A percentile compares a stretch with the other conserved stretches of the same genome.
Conservation (phyloP, 2,888 invertebrate species). For the Malthinus seriepunctatus region DNA sequence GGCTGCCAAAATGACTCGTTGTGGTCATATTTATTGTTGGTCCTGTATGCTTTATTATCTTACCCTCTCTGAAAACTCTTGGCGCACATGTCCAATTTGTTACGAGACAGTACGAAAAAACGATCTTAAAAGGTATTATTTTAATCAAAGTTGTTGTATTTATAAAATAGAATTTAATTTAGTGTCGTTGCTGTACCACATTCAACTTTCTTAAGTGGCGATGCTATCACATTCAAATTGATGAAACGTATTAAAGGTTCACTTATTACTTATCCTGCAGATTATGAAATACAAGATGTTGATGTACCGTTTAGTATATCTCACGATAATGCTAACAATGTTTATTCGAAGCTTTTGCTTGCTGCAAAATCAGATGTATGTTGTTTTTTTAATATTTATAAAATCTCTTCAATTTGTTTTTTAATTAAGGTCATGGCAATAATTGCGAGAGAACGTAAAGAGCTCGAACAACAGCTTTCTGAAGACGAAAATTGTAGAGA, state of each 20-base stretch:
- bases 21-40: conserved; percentile 97
- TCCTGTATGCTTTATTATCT: conserved; percentile 92
- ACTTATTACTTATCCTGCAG: conserved; percentile 60
- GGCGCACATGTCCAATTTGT: conserved; percentile 92
- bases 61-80: conserved; percentile 79
- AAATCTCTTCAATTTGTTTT: no score
- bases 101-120: conserved; percentile 77
- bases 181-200: conserved; percentile 66
- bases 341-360: conserved; percentile 77
- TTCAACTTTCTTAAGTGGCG: conserved; percentile 62
- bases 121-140: conserved; percentile 79
- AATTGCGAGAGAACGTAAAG: conserved; percentile 72
- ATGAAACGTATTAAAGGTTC: conserved; percentile 69
- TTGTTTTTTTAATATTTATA: no score
- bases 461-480: conserved; percentile 64
- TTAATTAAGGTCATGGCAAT: conserved; percentile 57
- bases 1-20: conserved; percentile 89
- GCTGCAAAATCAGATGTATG: conserved; percentile 69
- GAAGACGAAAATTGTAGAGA: conserved; percentile 79
- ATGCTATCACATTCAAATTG: conserved; percentile 75
- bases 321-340: conserved; percentile 58
- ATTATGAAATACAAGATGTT: conserved; percentile 44
- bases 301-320: conserved; percentile 54
- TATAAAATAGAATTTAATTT: conserved; percentile 31
- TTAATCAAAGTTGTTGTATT: not conserved